These are phyloP conservation scores for Drosophila albomicans DNA, from an alignment of 1,140 invertebrate species.

Conservation along the genomic window DNA sequence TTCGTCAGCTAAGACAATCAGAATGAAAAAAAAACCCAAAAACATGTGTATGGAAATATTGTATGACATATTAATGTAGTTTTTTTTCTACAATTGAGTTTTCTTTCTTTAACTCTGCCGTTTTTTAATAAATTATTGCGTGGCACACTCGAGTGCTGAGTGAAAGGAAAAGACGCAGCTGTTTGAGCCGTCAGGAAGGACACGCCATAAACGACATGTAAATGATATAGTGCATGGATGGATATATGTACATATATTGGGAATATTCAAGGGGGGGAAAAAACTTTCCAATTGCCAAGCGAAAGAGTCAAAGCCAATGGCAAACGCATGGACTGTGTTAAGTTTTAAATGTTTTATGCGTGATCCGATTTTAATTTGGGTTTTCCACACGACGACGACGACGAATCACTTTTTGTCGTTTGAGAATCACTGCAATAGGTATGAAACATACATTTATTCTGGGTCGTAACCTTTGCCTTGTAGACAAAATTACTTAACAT, in stretches of 20 bases:
- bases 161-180: conserved; percentile 21
- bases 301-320: conserved; percentile 1
- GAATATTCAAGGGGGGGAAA: no score
- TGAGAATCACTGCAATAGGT: conserved; percentile 23
- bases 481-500: background rate
- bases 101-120: background rate
- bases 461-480: conserved; percentile 1
- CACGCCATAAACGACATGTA: conserved; percentile 14
- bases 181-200: conserved; percentile 6
- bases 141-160: background rate
- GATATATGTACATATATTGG: background rate
- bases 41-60: background rate
- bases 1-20: conserved; percentile 1
- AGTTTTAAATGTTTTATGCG: conserved; percentile 60
- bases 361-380: conserved; percentile 28
- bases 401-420: background rate
- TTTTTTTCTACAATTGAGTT: background rate
- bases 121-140: conserved; percentile 14
- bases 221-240: conserved; percentile 2
- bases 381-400: background rate
- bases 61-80: background rate
- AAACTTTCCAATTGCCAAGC: conserved; percentile 11
- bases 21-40: background rate
- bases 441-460: background rate
- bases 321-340: conserved; percentile 19